Evolutionary conservation across 1,140 invertebrate genomes (phyloP).

Genomic region (Drosophila burlai): DNA sequence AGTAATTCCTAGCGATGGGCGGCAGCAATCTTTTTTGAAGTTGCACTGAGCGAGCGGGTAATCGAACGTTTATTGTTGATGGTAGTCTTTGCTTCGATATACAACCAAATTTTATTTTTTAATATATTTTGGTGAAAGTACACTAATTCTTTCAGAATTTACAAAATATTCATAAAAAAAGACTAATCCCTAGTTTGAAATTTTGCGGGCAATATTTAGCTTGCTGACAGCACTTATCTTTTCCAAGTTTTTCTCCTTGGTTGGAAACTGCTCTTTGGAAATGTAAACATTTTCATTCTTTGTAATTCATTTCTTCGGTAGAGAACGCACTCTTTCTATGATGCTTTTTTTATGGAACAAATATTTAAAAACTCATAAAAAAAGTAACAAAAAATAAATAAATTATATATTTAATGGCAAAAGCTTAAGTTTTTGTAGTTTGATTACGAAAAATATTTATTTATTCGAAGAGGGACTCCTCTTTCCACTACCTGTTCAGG

Average conservation of each 20-base stretch:
- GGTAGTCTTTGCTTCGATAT: not conserved
- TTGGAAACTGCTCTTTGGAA: not conserved
- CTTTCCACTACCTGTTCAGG: no score
- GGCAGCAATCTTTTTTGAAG: conserved; percentile 26
- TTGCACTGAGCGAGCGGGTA: conserved; percentile 5
- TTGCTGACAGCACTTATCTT: no score
- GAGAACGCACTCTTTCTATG: no score
- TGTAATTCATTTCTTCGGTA: no score
- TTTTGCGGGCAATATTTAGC: not conserved
- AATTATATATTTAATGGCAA: no score
- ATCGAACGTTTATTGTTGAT: not conserved
- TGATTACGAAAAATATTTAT: no score
- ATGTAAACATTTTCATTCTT: not conserved
- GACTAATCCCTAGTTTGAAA: not conserved
- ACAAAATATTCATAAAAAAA: not conserved
- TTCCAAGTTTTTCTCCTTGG: not conserved
- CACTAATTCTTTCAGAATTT: not conserved
- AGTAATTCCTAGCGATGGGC: conserved; percentile 30
- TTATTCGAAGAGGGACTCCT: no score
- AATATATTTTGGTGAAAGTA: not conserved
- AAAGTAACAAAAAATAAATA: no score
- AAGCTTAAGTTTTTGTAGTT: no score
- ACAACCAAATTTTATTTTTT: not conserved
- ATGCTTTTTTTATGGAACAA: no score
- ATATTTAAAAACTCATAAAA: no score